Conservation (phyloP, 2,888 invertebrate genomes). For the Metallyticus violacea region DNA sequence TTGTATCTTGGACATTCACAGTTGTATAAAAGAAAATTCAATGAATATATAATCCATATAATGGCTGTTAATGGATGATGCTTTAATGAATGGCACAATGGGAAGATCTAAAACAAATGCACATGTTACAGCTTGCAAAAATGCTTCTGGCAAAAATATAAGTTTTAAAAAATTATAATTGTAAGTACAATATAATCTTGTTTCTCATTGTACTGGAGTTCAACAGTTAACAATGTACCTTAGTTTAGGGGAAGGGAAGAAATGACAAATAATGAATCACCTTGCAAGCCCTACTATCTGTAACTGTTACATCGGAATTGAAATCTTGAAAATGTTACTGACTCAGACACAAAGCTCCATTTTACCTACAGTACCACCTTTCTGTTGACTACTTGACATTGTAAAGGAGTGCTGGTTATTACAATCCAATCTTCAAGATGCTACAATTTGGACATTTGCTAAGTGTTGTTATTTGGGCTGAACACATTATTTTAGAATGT, state of each 20-base stretch:
- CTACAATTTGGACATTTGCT: not conserved
- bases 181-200: not conserved
- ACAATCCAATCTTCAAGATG: not conserved
- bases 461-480: not conserved
- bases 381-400: not conserved
- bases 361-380: not conserved
- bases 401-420: not conserved
- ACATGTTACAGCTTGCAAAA: not conserved
- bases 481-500: not conserved
- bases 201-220: too few relatives aligned
- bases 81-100: not conserved
- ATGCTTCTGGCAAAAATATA: not conserved
- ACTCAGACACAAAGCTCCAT: not conserved
- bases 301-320: not conserved
- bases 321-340: too few relatives aligned
- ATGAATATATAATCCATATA: too few relatives aligned
- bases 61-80: not conserved
- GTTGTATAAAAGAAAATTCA: not conserved
- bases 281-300: not conserved
- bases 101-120: not conserved
- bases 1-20: not conserved
- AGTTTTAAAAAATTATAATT: not conserved
- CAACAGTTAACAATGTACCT: too few relatives aligned
- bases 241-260: not conserved
- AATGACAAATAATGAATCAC: not conserved